Conservation (phyloP, 2,888 invertebrate genomes). For the Drosophila anomelani region DNA sequence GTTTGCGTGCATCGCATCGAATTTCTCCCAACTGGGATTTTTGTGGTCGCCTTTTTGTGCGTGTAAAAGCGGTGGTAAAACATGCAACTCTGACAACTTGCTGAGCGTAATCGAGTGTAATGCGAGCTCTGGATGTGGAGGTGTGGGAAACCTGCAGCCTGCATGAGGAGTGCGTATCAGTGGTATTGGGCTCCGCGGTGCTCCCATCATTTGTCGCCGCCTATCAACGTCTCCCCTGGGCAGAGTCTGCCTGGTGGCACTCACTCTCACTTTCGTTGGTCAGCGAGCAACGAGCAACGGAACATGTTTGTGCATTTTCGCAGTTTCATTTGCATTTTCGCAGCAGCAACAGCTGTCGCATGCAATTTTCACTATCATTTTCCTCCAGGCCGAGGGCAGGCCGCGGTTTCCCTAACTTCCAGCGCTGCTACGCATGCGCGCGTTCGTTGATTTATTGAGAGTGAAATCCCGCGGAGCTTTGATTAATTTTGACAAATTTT, state of each 20-base stretch:
- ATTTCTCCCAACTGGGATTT: slow-evolving; percentile 62
- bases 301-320: slow-evolving; percentile 34
- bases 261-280: slow-evolving; percentile 48
- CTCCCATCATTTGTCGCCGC: slow-evolving; percentile 34
- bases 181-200: slow-evolving; percentile 5
- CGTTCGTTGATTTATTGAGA: slow-evolving; percentile 70
- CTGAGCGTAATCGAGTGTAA: slow-evolving; percentile 60
- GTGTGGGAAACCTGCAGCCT: slow-evolving; percentile 21
- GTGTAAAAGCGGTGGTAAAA: slow-evolving; percentile 70
- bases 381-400: slow-evolving; percentile 58
- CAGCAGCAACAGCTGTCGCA: slow-evolving; percentile 54
- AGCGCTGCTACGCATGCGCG: slow-evolving; percentile 40
- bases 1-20: slow-evolving; percentile 54
- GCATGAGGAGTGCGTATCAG: slow-evolving; percentile 11
- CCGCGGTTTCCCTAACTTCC: slow-evolving; percentile 13
- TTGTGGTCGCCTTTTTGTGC: slow-evolving; percentile 57
- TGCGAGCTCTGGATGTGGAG: slow-evolving; percentile 17
- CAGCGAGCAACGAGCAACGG: slow-evolving; percentile 14
- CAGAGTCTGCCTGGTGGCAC: slow-evolving; percentile 29
- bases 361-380: slow-evolving; percentile 69
- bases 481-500: slow-evolving; percentile 80
- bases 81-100: slow-evolving; percentile 65
- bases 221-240: slow-evolving; percentile 30
- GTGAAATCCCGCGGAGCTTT: slow-evolving; percentile 70
- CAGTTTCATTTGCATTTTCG: slow-evolving; percentile 66